These are phyloP conservation scores for Camponotus floridanus DNA, from an alignment of 1,140 invertebrate species.

Conservation along the genomic window DNA sequence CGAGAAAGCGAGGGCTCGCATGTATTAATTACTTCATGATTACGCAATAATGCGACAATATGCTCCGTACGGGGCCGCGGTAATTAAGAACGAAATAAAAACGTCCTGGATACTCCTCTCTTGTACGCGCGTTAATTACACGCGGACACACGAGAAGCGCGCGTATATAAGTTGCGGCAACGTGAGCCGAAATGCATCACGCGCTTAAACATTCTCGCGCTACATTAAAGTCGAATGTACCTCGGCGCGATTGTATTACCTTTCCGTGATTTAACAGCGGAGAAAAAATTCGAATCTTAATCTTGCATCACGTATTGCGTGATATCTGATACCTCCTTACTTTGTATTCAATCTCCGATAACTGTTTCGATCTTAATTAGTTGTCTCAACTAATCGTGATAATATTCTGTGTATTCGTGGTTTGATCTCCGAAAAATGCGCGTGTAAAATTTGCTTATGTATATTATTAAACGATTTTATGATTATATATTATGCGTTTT, in stretches of 20 bases:
- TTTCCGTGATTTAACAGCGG: constrained; percentile 4
- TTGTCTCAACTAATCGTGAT: constrained; percentile 30
- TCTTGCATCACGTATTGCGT: neutral
- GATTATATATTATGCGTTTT: neutral
- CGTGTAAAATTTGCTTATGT: neutral
- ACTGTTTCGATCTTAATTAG: constrained; percentile 53
- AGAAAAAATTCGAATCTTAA: constrained; percentile 39
- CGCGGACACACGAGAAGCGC: constrained; percentile 6
- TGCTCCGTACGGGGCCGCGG: constrained; percentile 17
- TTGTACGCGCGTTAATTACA: constrained; percentile 41
- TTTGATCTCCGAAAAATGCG: constrained; percentile 14
- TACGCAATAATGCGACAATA: constrained; percentile 63
- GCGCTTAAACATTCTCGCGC: constrained; percentile 39
- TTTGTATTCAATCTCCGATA: constrained; percentile 6
- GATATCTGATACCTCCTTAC: constrained; percentile 28
- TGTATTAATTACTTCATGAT: constrained; percentile 65
- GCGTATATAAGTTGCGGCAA: constrained; percentile 12
- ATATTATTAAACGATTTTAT: neutral
- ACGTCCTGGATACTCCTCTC: constrained; percentile 17
- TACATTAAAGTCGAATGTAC: constrained; percentile 33
- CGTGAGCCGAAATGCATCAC: constrained; percentile 49
- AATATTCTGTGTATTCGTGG: constrained; percentile 6
- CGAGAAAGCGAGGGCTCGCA: constrained; percentile 23
- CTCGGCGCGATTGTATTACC: constrained; percentile 21
- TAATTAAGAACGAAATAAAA: constrained; percentile 47